Base-by-base conservation (phyloP, 2,113 vertebrate species). In the Hippocampus abdominalis region DNA sequence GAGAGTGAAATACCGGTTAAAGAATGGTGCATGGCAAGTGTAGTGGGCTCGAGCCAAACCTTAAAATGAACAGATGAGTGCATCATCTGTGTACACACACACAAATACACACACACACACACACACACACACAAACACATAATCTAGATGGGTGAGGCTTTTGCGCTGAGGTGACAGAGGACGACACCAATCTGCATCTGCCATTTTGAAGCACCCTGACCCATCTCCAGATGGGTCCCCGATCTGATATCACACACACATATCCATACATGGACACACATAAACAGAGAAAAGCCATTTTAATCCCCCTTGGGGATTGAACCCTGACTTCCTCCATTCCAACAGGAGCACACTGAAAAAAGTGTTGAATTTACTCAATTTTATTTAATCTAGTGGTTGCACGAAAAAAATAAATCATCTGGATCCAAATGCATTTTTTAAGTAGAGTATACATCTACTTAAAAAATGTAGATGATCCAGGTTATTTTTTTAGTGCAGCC, bases 171-270 rank as follows among this genome's bases (percentile, higher is more conserved):
- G 46, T 66, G 23, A 49, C 57, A 66, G 49, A 69, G 40, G 49
- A 71, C 62, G 59, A 68, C 49, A 44, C 36, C 21, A 42, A 42
- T 42, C 23, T 8, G 39, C 49, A 53, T 53, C 42, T 66, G 63
- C 61, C 56, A 51, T 75, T 72, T 70, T 70, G 32, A 59, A 73
- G 76, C 66, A 79, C 70, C 61, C 72, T 82, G 78, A 86, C 72
- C 77, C 63, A 40, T 23, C 70, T 76, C 81, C 84, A 88, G 80
- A 86, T 89, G 86, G 86, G 78, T 64, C 46, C 71, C 79, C 66
- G 53, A 36, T 46, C 21, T 69, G 53, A 36, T 29, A 9, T 62
- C 54, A 9, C 60, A 21, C 60, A 62, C 60, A 62, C 32, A 4
- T 9, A 11, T 13, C 10, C 2, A 44, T 16, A 39, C 32, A 32